phyloP scores from a whole-genome alignment of 2,113 vertebrate genomes.

The Talpa occidentalis region DNA sequence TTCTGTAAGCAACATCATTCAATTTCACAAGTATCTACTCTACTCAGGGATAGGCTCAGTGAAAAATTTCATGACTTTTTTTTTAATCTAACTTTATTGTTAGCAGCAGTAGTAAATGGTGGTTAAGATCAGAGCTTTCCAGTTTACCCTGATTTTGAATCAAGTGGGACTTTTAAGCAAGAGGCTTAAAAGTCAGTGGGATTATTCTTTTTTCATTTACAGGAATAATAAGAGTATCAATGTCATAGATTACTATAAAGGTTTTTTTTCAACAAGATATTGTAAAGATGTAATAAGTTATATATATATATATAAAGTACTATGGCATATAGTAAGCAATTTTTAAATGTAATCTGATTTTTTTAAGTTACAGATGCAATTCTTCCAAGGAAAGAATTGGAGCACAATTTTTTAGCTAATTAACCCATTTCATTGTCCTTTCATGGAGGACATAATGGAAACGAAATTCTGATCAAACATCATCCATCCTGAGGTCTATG shows the following conservation, averaged over 20 bases:
- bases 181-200: neutral
- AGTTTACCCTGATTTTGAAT: neutral
- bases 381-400: neutral
- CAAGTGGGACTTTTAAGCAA: neutral
- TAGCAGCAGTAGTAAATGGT: neutral
- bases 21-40: neutral
- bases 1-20: neutral
- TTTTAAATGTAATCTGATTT: neutral
- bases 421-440: neutral
- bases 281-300: neutral
- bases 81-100: constrained; percentile 10
- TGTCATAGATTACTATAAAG: neutral
- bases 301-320: neutral
- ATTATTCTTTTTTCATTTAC: neutral
- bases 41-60: neutral
- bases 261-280: neutral
- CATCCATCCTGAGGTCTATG: neutral
- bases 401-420: neutral
- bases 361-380: neutral
- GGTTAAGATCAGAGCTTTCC: neutral
- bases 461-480: neutral
- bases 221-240: neutral
- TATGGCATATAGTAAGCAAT: neutral
- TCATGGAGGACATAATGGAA: neutral
- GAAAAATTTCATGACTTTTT: neutral